These are phyloP conservation scores for Drosophila seguyi DNA, from an alignment of 1,140 invertebrate species.

Conservation along the genomic window DNA sequence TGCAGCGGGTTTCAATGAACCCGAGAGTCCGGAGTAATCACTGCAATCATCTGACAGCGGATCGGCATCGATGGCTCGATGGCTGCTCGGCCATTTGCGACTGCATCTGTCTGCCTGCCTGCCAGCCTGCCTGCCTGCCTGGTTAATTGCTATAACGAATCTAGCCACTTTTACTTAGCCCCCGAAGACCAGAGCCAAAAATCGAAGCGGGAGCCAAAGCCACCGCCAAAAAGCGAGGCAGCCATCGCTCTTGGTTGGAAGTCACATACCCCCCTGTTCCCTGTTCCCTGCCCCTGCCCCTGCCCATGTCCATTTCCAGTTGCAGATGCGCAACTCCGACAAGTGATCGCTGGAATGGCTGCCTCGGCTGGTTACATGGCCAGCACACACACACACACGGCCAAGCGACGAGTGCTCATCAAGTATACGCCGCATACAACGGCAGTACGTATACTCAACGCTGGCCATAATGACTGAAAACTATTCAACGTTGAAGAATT, in stretches of 20 bases:
- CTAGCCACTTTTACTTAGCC: constrained; percentile 73
- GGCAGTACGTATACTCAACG: constrained; percentile 32
- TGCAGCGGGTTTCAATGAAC: constrained; percentile 76
- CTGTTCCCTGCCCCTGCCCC: constrained; percentile 13
- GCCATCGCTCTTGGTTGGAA: constrained; percentile 15
- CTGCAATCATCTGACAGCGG: constrained; percentile 67
- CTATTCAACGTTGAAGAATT: constrained; percentile 85
- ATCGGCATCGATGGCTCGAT: constrained; percentile 57
- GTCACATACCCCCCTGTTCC: constrained; percentile 5
- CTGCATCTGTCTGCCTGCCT: constrained; percentile 13
- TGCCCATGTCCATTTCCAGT: constrained; percentile 16
- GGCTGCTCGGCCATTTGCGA: constrained; percentile 47
- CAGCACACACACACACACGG: constrained; percentile 12
- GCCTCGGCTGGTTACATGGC: constrained; percentile 44
- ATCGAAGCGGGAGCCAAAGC: constrained; percentile 38
- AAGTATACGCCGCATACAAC: constrained; percentile 69
- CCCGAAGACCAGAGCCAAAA: constrained; percentile 48
- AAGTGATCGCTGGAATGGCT: constrained; percentile 42
- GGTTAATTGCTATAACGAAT: constrained; percentile 81
- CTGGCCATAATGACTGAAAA: constrained; percentile 82
- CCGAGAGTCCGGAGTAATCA: constrained; percentile 55
- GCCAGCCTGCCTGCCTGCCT: constrained; percentile 14
- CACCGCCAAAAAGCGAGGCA: constrained; percentile 31
- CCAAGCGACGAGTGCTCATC: constrained; percentile 34
- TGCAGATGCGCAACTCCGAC: constrained; percentile 47